phyloP scores from a whole-genome alignment of 2,797 vertebrate genomes.

The Gymnothorax javanicus region DNA sequence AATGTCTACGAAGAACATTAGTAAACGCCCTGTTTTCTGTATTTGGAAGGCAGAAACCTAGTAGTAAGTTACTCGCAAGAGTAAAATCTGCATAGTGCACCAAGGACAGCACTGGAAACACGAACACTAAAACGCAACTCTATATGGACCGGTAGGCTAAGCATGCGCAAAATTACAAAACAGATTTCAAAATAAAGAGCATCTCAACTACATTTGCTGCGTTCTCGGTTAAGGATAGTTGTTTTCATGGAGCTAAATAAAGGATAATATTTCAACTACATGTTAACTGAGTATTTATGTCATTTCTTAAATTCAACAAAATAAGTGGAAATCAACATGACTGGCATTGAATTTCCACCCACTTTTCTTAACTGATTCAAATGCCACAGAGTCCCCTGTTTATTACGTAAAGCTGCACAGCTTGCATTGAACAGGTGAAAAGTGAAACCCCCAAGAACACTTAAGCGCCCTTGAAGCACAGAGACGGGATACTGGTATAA shows the following conservation, averaged over 20 bases:
- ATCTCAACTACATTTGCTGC: conserved; percentile 32
- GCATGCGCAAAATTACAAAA: conserved; percentile 39
- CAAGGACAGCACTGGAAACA: conserved; percentile 42
- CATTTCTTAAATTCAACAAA: conserved; percentile 72
- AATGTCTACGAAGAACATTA: conserved; percentile 27
- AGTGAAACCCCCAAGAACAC: conserved; percentile 69
- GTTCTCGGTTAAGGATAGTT: conserved; percentile 31
- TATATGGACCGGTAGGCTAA: conserved; percentile 32
- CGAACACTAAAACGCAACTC: conserved; percentile 36
- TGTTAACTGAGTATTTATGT: conserved; percentile 63
- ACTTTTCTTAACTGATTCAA: conserved; percentile 91
- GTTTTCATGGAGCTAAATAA: conserved; percentile 67
- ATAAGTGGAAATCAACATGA: conserved; percentile 87
- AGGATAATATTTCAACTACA: conserved; percentile 71
- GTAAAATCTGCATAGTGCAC: conserved; percentile 57
- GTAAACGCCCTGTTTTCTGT: conserved; percentile 14
- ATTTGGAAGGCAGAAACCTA: conserved; percentile 14
- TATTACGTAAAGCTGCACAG: conserved; percentile 98
- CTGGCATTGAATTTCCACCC: conserved; percentile 96
- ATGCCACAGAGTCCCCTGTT: conserved; percentile 99
- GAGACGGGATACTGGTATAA: conserved; percentile 40
- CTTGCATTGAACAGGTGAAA: conserved; percentile 85
- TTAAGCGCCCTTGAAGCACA: conserved; percentile 49
- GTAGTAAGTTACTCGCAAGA: conserved; percentile 43
- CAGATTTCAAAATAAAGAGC: conserved; percentile 16